phyloP scores from a whole-genome alignment of 2,797 vertebrate genomes.

The Microcaecilia unicolor region DNA sequence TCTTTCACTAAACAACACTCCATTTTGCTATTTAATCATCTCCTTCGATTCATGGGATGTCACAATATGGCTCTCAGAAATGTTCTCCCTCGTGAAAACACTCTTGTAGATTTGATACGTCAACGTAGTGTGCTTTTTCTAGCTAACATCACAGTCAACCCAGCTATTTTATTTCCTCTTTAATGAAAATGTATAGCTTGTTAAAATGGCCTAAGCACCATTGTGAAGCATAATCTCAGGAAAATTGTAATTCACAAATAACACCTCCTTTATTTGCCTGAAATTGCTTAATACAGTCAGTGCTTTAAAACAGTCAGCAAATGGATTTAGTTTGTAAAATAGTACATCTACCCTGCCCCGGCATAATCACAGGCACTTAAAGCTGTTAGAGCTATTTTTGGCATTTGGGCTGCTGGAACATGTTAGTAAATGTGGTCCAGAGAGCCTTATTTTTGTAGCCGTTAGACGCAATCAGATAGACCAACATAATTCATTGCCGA shows the following conservation, averaged over 20 bases:
- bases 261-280: not conserved
- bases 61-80: too few species aligned
- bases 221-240: conserved; percentile 3
- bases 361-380: conserved; percentile 19
- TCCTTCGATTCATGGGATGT: too few species aligned
- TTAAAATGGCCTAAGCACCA: not conserved
- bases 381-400: conserved; percentile 11
- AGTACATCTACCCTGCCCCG: conserved; percentile 5
- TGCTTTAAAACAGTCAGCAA: conserved; percentile 8
- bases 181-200: not conserved
- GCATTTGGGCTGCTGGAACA: not conserved
- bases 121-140: too few species aligned
- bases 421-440: not conserved
- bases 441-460: conserved; percentile 7
- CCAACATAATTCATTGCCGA: conserved; percentile 9
- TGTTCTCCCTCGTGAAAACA: too few species aligned
- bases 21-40: too few species aligned
- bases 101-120: too few species aligned
- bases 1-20: too few species aligned
- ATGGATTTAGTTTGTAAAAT: conserved; percentile 12
- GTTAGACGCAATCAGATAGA: not conserved
- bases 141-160: too few species aligned
- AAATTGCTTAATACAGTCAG: not conserved
- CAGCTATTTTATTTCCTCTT: not conserved
- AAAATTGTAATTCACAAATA: not conserved